Percentiles rank a stretch among this genome's conserved stretches.
Evolutionary conservation across 64 coral and sea anemone genomes (phyloP).

Genomic region (Pocillopora damicornis): DNA sequence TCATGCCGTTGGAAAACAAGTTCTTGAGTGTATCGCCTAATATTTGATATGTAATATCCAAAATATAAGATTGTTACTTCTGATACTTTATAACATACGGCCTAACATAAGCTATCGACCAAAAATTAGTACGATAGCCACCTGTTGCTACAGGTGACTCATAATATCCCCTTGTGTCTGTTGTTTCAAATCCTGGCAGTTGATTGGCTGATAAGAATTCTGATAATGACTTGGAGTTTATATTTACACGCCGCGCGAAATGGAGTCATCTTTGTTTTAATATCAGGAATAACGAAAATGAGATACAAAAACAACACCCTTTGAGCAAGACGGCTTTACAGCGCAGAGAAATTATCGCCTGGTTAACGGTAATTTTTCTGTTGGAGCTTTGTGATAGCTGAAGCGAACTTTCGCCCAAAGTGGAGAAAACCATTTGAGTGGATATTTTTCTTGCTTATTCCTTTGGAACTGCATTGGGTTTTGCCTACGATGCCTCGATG

Average conservation of each 20-base stretch:
- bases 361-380: neutral
- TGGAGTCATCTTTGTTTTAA: constrained; percentile 12
- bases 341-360: no score
- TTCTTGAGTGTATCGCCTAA: no score
- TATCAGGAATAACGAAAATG: constrained; percentile 25
- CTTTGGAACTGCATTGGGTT: neutral
- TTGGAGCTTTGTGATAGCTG: neutral
- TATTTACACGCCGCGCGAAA: constrained; percentile 26
- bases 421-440: neutral
- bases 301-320: constrained; percentile 16
- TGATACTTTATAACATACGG: neutral
- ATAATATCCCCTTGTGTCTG: neutral
- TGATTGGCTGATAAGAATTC: constrained; percentile 4
- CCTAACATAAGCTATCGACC: neutral
- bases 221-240: constrained; percentile 11
- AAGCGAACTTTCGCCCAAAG: no score
- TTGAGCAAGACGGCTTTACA: neutral
- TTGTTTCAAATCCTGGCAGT: neutral
- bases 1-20: no score
- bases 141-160: constrained; percentile 31
- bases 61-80: neutral
- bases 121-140: neutral
- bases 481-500: neutral
- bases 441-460: neutral
- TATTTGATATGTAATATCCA: no score